phyloP scores from a whole-genome alignment of 2,888 invertebrate genomes.

The Drosophila nigritarsus region DNA sequence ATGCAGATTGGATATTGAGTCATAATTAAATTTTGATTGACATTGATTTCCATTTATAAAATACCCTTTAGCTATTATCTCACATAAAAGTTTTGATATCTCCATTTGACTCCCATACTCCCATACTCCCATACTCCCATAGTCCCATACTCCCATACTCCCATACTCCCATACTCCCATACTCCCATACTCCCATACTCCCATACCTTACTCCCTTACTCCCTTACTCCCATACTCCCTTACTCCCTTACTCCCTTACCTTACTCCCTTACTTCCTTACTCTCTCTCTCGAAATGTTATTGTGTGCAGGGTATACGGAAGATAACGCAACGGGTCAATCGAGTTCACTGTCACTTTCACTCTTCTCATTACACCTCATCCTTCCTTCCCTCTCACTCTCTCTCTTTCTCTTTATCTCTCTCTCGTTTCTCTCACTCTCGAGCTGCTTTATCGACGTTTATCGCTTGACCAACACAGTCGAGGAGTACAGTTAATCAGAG shows the following conservation, averaged over 20 bases:
- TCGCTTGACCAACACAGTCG: slow-evolving; percentile 6
- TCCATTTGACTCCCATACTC: too few relatives aligned
- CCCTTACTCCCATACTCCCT: too few relatives aligned
- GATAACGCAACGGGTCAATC: slow-evolving; percentile 73
- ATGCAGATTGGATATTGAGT: background rate
- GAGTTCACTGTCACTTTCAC: slow-evolving; percentile 85
- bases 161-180: too few relatives aligned
- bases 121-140: too few relatives aligned
- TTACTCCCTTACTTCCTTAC: too few relatives aligned
- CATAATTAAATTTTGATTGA: background rate
- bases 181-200: too few relatives aligned
- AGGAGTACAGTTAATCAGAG: slow-evolving; percentile 32
- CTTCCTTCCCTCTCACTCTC: background rate
- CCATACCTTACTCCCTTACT: too few relatives aligned
- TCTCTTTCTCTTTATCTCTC: too few relatives aligned
- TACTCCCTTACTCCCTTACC: too few relatives aligned
- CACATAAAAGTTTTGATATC: background rate
- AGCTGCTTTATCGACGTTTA: slow-evolving; percentile 42
- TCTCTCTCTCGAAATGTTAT: background rate
- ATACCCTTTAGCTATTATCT: background rate
- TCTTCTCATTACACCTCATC: slow-evolving; percentile 24
- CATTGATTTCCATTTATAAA: background rate
- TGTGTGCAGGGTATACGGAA: slow-evolving; percentile 46
- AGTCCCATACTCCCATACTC: too few relatives aligned
- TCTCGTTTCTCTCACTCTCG: background rate